Percentiles rank a stretch among this genome's conserved stretches.
phyloP scores from a whole-genome alignment of 2,888 invertebrate genomes.

The Caenorhabditis sulstoni region DNA sequence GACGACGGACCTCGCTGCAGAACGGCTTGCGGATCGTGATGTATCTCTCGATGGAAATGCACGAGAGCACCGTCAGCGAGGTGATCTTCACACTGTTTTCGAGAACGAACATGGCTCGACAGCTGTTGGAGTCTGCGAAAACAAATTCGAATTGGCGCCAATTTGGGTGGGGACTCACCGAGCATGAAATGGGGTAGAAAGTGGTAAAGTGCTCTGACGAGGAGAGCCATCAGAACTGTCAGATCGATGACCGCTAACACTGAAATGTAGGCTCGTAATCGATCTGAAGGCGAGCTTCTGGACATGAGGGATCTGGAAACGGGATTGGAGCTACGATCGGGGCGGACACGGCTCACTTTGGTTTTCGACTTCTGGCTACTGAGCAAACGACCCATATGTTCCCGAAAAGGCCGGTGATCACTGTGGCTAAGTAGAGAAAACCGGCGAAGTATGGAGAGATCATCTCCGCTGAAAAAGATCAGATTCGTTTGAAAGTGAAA shows the following conservation, averaged over 20 bases:
- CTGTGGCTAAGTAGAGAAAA: constrained; percentile 68
- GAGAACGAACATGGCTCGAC: constrained; percentile 75
- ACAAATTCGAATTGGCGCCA: background rate
- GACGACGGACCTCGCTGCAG: constrained; percentile 74
- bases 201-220: constrained; percentile 73
- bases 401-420: constrained; percentile 74
- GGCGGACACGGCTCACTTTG: constrained; percentile 46
- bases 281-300: constrained; percentile 66
- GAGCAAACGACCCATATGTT: constrained; percentile 79
- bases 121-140: constrained; percentile 68
- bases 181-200: constrained; percentile 75
- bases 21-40: constrained; percentile 79
- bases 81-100: constrained; percentile 76
- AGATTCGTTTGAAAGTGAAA: background rate
- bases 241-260: constrained; percentile 77
- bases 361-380: constrained; percentile 74
- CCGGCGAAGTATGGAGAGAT: constrained; percentile 64
- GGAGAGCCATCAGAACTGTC: constrained; percentile 74
- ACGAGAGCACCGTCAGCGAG: constrained; percentile 77
- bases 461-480: constrained; percentile 50
- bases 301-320: constrained; percentile 62
- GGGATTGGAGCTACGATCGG: background rate
- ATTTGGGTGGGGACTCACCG: constrained; percentile 52
- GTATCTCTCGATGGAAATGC: constrained; percentile 78
- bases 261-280: constrained; percentile 76